These are phyloP conservation scores for Nineta flava DNA, from an alignment of 2,888 invertebrate species.

Conservation along the genomic window DNA sequence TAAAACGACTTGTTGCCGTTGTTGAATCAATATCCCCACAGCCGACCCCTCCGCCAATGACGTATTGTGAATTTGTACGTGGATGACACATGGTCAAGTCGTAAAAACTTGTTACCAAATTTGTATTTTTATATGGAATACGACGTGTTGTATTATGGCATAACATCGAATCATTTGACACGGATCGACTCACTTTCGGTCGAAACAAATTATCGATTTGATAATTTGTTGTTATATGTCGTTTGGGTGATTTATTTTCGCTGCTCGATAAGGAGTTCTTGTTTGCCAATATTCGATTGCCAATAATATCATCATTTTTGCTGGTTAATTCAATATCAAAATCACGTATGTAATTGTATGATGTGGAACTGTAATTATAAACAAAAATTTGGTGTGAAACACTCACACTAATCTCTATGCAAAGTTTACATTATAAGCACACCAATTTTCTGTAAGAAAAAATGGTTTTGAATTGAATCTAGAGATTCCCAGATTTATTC, in stretches of 20 bases:
- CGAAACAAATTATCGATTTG: conserved; percentile 25
- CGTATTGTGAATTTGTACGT: conserved; percentile 11
- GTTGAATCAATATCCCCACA: conserved; percentile 12
- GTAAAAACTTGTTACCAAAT: conserved; percentile 7
- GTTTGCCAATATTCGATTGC: too few relatives aligned
- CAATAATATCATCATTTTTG: too few relatives aligned
- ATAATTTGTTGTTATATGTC: conserved; percentile 30
- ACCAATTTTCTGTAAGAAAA: too few relatives aligned
- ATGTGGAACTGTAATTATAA: not conserved
- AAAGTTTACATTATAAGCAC: too few relatives aligned
- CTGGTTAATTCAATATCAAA: conserved; percentile 15
- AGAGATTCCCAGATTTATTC: too few relatives aligned
- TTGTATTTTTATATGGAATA: conserved; percentile 4
- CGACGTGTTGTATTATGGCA: conserved; percentile 14
- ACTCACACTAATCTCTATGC: too few relatives aligned
- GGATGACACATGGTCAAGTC: conserved; percentile 7
- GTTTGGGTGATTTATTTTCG: conserved; percentile 27
- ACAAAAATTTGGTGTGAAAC: too few relatives aligned
- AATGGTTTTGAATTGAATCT: too few relatives aligned
- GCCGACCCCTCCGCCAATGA: conserved; percentile 12
- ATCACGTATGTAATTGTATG: conserved; percentile 3
- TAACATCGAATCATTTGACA: conserved; percentile 47
- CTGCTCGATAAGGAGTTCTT: too few relatives aligned
- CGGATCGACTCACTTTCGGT: conserved; percentile 40
- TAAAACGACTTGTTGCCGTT: conserved; percentile 22